Conservation (phyloP, 2,797 vertebrate genomes). For the Amblyopsis hoosieri region DNA sequence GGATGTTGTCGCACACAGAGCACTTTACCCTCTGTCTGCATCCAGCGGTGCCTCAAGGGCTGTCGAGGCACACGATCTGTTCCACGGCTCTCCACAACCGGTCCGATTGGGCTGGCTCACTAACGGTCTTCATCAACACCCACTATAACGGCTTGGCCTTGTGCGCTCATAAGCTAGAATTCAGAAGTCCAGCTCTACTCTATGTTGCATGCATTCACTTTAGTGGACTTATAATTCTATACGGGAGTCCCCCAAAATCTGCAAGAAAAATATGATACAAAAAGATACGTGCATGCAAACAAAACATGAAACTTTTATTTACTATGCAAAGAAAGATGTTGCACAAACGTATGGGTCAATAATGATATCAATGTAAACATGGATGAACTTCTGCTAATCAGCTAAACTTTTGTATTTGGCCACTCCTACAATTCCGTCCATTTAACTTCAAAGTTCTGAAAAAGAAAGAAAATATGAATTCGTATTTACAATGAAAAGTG, state of each 20-base stretch:
- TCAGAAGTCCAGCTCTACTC: slow-evolving; percentile 72
- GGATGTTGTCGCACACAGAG: slow-evolving; percentile 76
- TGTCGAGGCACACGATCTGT: slow-evolving; percentile 57
- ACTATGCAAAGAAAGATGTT: slow-evolving; percentile 97
- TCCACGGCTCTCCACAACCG: slow-evolving; percentile 49
- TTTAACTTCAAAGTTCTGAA: slow-evolving; percentile 60
- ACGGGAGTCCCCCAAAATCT: slow-evolving; percentile 72
- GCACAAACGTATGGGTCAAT: slow-evolving; percentile 83
- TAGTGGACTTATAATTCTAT: slow-evolving; percentile 82
- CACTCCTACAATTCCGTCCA: slow-evolving; percentile 62
- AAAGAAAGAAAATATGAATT: slow-evolving; percentile 35
- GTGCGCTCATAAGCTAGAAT: slow-evolving; percentile 71
- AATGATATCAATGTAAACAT: slow-evolving; percentile 64
- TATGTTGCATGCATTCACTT: slow-evolving; percentile 86
- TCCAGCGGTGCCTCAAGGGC: slow-evolving; percentile 70
- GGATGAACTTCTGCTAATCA: slow-evolving; percentile 53
- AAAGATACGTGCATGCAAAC: slow-evolving; percentile 87
- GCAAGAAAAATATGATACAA: slow-evolving; percentile 80
- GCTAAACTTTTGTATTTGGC: slow-evolving; percentile 71
- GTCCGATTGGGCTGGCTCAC: slow-evolving; percentile 51
- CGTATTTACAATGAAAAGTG: slow-evolving; percentile 50
- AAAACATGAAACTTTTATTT: slow-evolving; percentile 86
- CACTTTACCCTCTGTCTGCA: slow-evolving; percentile 76
- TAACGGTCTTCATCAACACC: slow-evolving; percentile 74
- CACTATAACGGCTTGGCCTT: slow-evolving; percentile 68